Conservation (phyloP, 2,797 vertebrate genomes). For the Labroides dimidiatus region DNA sequence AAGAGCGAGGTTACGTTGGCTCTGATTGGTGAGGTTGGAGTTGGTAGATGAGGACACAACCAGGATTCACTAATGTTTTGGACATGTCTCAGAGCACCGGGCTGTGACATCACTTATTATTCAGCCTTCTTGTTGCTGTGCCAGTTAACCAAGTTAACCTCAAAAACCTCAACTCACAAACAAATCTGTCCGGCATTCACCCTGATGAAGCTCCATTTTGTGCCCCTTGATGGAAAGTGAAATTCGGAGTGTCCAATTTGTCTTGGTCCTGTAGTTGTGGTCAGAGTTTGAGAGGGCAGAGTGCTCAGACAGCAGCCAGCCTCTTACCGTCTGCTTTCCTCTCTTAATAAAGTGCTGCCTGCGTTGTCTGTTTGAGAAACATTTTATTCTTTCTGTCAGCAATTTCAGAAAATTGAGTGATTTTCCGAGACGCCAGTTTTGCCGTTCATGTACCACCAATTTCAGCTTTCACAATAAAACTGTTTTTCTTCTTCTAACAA, state of each 20-base stretch:
- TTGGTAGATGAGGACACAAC: too few relatives aligned
- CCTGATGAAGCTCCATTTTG: neutral
- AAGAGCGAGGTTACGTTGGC: too few relatives aligned
- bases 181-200: neutral
- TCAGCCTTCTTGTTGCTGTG: neutral
- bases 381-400: slow-evolving; percentile 12
- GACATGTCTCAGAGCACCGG: too few relatives aligned
- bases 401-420: slow-evolving; percentile 36
- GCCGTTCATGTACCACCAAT: slow-evolving; percentile 16
- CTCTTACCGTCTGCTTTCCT: slow-evolving; percentile 8
- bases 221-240: neutral
- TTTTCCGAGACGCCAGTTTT: slow-evolving; percentile 25
- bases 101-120: neutral
- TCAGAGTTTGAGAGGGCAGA: neutral
- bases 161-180: neutral
- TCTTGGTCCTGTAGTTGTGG: neutral
- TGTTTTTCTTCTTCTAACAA: neutral
- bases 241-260: neutral
- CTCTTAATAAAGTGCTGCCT: slow-evolving; percentile 13
- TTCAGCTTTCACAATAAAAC: slow-evolving; percentile 20
- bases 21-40: too few relatives aligned
- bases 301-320: slow-evolving; percentile 4
- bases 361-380: neutral
- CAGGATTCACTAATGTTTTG: too few relatives aligned
- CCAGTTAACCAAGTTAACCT: neutral